Base-by-base conservation (phyloP, 2,113 vertebrate species). In the Lophius piscatorius region DNA sequence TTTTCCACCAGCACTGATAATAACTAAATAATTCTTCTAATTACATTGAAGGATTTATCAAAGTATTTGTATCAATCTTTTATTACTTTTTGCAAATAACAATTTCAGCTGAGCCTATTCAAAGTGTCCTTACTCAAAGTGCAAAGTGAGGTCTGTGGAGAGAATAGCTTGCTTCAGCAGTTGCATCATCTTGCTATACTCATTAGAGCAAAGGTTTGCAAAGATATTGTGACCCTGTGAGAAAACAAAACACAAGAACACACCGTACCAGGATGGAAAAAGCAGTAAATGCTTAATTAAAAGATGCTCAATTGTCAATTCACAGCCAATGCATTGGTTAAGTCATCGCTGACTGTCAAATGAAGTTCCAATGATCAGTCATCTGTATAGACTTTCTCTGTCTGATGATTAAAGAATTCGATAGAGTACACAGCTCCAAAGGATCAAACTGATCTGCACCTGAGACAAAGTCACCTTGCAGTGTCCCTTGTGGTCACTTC, bases 131-230 rank as follows among this genome's bases (percentile, higher is more conserved):
- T 82, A 93, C 92, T 93, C 89, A 84, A 93, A 93, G 74, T 93
- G 87, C 78, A 93, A 74, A 21, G 83, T 93, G 57, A 93, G 92
- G 79, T 93, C 92, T 63, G 92, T 93, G 54, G 92, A 89, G 31
- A 93, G 85, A 79, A 93, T 93, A 29, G 91, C 92, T 67, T 93
- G 90, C 72, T 93, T 93, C 61, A 93, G 73, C 33, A 93, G 82
- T 64, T 93, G 91, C 91, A 93, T 93, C 90, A 93, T 92, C 76
- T 82, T 88, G 84, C 91, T 90, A n/a, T 93, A 93, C 51, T 93
- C 91, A 63, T 91, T 89, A 35, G 92, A 93, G 74, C 86, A 89
- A 44, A 93, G 90, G 76, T 86, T 93, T 63, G 90, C 90, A 86
- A 93, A 93, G 73, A 93, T 92, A 69, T 93, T 93, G 82, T 93